Evolutionary conservation across 2,113 vertebrate genomes (phyloP), one percentile per base, ranked within the genome.

Genomic region (Nettapus auritus): DNA sequence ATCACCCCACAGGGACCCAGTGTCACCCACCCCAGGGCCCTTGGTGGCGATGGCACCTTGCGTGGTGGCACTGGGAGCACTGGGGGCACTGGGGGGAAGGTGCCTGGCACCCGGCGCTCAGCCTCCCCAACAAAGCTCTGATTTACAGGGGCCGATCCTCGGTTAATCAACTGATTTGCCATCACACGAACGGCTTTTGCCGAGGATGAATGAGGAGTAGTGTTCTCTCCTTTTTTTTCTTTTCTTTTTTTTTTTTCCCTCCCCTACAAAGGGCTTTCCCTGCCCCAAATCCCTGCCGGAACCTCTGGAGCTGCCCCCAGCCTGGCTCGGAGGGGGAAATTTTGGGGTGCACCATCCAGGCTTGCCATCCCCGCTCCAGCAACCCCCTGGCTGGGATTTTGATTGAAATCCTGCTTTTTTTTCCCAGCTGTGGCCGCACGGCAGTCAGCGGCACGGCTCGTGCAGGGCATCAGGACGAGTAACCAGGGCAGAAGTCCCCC

Each of bases 131-230:
- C 95, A 95, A 95, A 96, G 96, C 25, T 84, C 46, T 19, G 82
- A 59, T 95, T 91, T 75, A 81, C 13, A 62, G 81, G 57, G 29
- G 74, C 69, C 79, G 94, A 85, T 78, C 77, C 90, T 76, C 92
- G 14, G 15, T 83, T 88, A 88, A 96, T 94, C 94, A 73, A 76
- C 88, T 73, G 92, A 86, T 96, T 91, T 91, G 75, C 85, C 90
- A 31, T 44, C 88, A 57, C 80, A n/a, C 88, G 92, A 60, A 2
- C 57, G 80, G 94, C 62, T 94, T 94, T 94, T 83, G 78, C 71
- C 6, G 3, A 0, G 2, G 2, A 66, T 96, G 94, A 96, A 94
- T 95, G 92, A 88, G 85, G 3, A 11, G 33, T 55, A 82, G 84
- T 93, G 79, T 91, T 95, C 87, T 74, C 64, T 33, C 53, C 75